Evolutionary conservation across 2,797 vertebrate species (phyloP).

Genomic region (Typhlichthys subterraneus): DNA sequence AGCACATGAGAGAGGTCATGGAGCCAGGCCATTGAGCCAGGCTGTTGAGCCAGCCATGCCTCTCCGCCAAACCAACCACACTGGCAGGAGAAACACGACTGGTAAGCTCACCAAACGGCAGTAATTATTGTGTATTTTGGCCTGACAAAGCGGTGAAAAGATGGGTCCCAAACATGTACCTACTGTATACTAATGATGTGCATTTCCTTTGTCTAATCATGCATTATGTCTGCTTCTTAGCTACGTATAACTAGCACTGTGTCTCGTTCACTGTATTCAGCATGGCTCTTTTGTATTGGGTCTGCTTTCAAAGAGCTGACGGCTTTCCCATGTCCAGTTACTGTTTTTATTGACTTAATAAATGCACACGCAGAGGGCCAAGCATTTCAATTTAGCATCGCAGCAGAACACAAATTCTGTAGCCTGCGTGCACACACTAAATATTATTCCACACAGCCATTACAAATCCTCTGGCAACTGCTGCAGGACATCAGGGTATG

Average conservation of each 20-base stretch:
- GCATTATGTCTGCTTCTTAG: not conserved
- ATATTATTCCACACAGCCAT: constrained; percentile 14
- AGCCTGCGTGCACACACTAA: constrained; percentile 5
- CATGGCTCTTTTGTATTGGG: constrained; percentile 4
- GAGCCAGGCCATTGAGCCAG: constrained; percentile 9
- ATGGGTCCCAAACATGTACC: too few species aligned
- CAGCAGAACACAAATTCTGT: not conserved
- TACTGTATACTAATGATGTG: too few species aligned
- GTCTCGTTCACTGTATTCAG: not conserved
- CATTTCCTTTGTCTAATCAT: too few species aligned
- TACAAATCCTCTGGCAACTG: not conserved
- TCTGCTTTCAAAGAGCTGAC: constrained; percentile 1
- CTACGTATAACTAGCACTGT: not conserved
- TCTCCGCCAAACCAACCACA: constrained; percentile 46
- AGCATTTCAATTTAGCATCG: not conserved
- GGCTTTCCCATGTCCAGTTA: constrained; percentile 9
- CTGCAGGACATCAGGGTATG: not conserved
- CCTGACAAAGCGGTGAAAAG: too few species aligned
- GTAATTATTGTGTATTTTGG: too few species aligned
- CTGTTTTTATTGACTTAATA: constrained; percentile 27
- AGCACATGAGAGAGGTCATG: constrained; percentile 51
- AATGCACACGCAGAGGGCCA: constrained; percentile 8
- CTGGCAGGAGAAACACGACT: constrained; percentile 40
- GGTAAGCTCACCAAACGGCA: constrained; percentile 15
- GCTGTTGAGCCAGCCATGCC: constrained; percentile 17